Evolutionary conservation across 2,113 vertebrate genomes (phyloP).

Genomic region (Arizona elegans): DNA sequence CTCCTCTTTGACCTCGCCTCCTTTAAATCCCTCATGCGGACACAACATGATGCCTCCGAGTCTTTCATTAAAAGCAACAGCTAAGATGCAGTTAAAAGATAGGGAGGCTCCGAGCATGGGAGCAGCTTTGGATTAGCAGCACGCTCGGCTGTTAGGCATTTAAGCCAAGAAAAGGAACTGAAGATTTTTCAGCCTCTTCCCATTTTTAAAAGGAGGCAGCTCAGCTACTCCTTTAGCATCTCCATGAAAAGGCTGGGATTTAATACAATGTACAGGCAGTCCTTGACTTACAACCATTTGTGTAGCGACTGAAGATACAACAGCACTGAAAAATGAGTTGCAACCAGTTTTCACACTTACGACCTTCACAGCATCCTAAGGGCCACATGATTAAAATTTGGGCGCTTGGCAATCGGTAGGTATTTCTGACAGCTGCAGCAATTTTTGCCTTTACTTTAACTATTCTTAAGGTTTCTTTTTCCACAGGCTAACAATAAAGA

Average conservation of each 20-base stretch:
- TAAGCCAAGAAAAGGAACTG: not conserved
- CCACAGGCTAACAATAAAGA: not conserved
- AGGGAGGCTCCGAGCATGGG: not conserved
- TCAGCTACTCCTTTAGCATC: not conserved
- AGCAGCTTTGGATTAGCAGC: not conserved
- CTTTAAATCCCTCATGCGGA: slow-evolving; percentile 23
- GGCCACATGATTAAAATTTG: not conserved
- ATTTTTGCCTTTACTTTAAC: not conserved
- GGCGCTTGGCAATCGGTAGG: not conserved
- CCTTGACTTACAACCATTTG: not conserved
- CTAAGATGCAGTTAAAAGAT: not conserved
- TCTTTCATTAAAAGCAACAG: slow-evolving; percentile 25
- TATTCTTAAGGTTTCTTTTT: not conserved
- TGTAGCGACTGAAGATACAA: not conserved
- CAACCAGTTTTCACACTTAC: not conserved
- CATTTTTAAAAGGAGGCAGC: not conserved
- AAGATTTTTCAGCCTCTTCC: not conserved
- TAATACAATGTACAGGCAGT: not conserved
- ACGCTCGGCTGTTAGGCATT: not conserved
- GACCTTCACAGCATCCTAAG: not conserved
- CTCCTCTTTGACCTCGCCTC: slow-evolving; percentile 23
- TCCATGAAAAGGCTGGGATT: not conserved
- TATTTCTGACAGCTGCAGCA: not conserved
- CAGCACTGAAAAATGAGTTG: not conserved
- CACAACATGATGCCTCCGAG: slow-evolving; percentile 5